Evolutionary conservation across 30 jellyfish, hydroid and myxozoan species (phyloP).

Genomic region (Clytia hemisphaerica): DNA sequence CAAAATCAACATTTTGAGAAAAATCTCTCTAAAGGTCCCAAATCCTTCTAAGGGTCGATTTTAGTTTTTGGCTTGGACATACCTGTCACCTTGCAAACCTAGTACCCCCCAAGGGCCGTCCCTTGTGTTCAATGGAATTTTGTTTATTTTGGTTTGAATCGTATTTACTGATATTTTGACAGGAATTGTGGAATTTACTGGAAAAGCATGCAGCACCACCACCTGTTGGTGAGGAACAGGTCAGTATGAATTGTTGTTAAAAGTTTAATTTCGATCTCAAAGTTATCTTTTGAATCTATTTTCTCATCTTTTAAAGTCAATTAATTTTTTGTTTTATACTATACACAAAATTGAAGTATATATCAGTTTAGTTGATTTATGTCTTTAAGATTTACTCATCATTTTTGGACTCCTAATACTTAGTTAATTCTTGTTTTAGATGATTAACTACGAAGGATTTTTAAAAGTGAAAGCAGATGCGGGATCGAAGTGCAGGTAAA

Average conservation of each 20-base stretch:
- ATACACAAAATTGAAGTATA: too few relatives aligned
- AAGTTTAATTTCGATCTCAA: not conserved
- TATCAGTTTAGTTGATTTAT: too few relatives aligned
- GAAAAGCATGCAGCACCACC: conserved; percentile 88
- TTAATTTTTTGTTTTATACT: too few relatives aligned
- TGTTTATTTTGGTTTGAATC: too few relatives aligned
- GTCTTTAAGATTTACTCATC: not conserved
- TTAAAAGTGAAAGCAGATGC: conserved; percentile 87
- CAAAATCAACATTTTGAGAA: too few relatives aligned
- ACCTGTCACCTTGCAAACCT: too few relatives aligned
- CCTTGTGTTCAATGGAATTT: too few relatives aligned
- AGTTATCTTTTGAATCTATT: not conserved
- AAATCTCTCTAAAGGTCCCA: too few relatives aligned
- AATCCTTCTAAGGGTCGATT: too few relatives aligned
- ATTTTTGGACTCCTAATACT: not conserved
- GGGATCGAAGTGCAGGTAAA: conserved; percentile 67
- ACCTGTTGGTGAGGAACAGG: conserved; percentile 83
- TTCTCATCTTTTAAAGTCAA: too few relatives aligned
- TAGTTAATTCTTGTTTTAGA: conserved; percentile 13
- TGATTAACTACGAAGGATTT: conserved; percentile 88
- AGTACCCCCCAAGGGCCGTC: too few relatives aligned
- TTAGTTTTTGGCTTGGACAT: too few relatives aligned
- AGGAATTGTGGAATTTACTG: conserved; percentile 81
- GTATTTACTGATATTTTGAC: not conserved
- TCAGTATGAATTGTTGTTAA: not conserved